Evolutionary conservation across 2,888 invertebrate genomes (phyloP).

Genomic region (Adelognathus sp.): DNA sequence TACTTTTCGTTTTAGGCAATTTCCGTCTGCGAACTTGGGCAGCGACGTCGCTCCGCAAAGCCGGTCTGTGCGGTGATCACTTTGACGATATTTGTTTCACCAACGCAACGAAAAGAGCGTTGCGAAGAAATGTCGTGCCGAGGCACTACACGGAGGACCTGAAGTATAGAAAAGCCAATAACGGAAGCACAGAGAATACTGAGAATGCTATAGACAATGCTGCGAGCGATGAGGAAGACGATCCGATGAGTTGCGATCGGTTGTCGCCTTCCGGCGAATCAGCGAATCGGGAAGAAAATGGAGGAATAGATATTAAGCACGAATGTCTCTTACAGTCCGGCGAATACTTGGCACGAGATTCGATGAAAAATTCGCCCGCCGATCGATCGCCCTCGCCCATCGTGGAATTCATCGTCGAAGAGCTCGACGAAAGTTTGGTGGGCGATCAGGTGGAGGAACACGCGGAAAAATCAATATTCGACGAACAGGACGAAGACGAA

Average conservation of each 20-base stretch:
- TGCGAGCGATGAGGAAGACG: not conserved
- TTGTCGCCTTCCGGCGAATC: not conserved
- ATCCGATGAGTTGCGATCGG: constrained; percentile 5
- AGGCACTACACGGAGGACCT: constrained; percentile 51
- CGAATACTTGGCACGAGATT: not conserved
- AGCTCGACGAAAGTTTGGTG: constrained; percentile 51
- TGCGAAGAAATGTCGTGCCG: constrained; percentile 54
- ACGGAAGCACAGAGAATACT: not conserved
- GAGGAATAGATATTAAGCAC: not conserved
- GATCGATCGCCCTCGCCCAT: constrained; percentile 39
- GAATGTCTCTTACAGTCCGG: not conserved
- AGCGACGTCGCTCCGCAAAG: constrained; percentile 50
- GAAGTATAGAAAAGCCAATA: constrained; percentile 9
- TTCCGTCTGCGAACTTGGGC: constrained; percentile 55
- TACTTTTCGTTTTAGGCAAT: constrained; percentile 30
- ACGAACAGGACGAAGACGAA: not conserved
- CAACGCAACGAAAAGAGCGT: constrained; percentile 21
- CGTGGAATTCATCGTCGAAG: constrained; percentile 53
- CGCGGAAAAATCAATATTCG: not conserved
- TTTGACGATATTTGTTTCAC: constrained; percentile 51
- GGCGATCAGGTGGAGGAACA: not conserved
- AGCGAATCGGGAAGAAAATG: not conserved
- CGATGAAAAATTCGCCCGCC: not conserved
- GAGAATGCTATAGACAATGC: not conserved
- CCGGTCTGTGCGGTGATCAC: constrained; percentile 50